Evolutionary conservation across 2,888 invertebrate species (phyloP), one percentile per base, ranked within the genome.

Genomic region (Xanthia togata): DNA sequence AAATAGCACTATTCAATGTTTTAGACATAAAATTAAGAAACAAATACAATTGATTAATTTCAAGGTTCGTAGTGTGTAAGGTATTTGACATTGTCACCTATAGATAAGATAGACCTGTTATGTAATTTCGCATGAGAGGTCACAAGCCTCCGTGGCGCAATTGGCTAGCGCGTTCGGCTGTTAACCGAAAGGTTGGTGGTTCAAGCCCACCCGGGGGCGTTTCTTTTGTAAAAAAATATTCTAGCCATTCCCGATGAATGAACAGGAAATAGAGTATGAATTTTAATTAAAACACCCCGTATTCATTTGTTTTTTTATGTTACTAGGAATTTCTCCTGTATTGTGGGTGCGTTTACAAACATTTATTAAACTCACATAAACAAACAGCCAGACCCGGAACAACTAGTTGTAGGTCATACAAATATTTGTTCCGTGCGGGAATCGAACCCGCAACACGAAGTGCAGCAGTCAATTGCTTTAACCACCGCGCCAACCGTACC

Each of bases 101-200:
- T 4, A 70, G n/a, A 26, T 59, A 23, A 26, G 9, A 53, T 14
- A 35, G 6, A 78, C 4, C 17, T 80, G 0, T 3, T 70, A 47
- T 12, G 20, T 62, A 63, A 68, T 85, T 85, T 85, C 73, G 31
- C 53, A 0, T 0, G 0, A 0, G 1, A 0, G 1, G 0, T 23
- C 68, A 65, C 38, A 59, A 70, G 97, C 97, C 98, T 98, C 98
- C 98, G 98, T 98, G 98, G 98, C 98, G 98, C 98, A 98, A 98
- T 98, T 94, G 98, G 98, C 97, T 98, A 98, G 98, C 98, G 98
- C 98, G 98, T 98, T 98, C 98, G 98, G 98, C 98, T 98, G 98
- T 98, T 98, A 98, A 98, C 98, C 98, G 98, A 98, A 98, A 98
- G 98, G 98, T 98, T 98, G 98, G 98, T 98, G 98, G 98, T 98